These are phyloP conservation scores for Anagyrus pseudococci DNA, from an alignment of 2,888 invertebrate species.

Conservation along the genomic window DNA sequence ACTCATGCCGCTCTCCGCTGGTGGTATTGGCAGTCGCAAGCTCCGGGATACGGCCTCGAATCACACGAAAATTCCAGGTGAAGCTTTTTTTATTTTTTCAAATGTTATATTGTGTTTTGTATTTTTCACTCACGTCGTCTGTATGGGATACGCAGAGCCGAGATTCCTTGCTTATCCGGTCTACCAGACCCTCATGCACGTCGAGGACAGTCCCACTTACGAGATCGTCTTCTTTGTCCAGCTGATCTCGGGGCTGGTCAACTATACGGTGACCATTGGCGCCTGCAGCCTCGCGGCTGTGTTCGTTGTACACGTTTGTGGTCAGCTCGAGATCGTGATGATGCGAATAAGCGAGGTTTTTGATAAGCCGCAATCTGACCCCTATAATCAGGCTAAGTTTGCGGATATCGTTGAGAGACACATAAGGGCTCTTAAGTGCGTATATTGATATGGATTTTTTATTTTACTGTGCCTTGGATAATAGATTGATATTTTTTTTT, in stretches of 20 bases:
- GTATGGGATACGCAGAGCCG: neutral
- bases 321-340: conserved; percentile 50
- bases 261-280: conserved; percentile 50
- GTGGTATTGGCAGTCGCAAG: too few relatives aligned
- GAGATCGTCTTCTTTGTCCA: conserved; percentile 51
- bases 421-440: conserved; percentile 47
- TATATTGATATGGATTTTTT: too few relatives aligned
- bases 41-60: too few relatives aligned
- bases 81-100: too few relatives aligned
- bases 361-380: conserved; percentile 15
- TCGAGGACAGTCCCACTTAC: conserved; percentile 47
- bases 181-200: conserved; percentile 47
- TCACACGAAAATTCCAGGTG: too few relatives aligned
- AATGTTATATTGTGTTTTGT: too few relatives aligned
- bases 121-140: too few relatives aligned
- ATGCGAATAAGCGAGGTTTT: conserved; percentile 41
- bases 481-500: too few relatives aligned
- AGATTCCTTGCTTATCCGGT: conserved; percentile 49
- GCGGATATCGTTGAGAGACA: conserved; percentile 48
- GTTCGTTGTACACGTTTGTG: conserved; percentile 53
- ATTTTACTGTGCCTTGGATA: too few relatives aligned
- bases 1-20: conserved; percentile 48
- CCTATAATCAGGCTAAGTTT: too few relatives aligned
- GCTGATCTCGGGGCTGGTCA: conserved; percentile 48
- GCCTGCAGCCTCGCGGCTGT: conserved; percentile 51